Base-by-base conservation (phyloP, 2,888 invertebrate genomes). In the Drosophila kokeensis region DNA sequence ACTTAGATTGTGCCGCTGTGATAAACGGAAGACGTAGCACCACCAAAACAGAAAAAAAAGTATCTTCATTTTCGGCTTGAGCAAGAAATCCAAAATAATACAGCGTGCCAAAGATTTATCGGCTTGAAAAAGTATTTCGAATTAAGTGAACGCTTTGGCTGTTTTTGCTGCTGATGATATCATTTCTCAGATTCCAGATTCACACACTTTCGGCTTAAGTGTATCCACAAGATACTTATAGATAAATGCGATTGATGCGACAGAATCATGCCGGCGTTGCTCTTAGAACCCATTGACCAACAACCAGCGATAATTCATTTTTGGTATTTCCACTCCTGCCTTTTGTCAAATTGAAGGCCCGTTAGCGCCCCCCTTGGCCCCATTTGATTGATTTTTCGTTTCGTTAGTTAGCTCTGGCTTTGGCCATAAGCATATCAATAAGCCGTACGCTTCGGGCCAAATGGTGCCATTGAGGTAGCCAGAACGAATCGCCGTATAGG, bases 91-190 rank as follows among this genome's bases (percentile, higher is more conserved):
- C 62, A 50, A 71, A 70, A 67, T 61, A 72, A 76, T 65, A 68
- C 77, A 79, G 60, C 66, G 79, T 54, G 69, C 65, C 63, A 69
- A 69, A 84, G 88, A 85, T 85, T 88, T 88, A 85, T 85, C 76
- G 86, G 84, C 63, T 70, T 72, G 72, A 69, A 76, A 76, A 79
- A 79, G 76, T 76, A 76, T 81, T 82, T 81, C 69, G 45, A 75
- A 76, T 79, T 79, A 81, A 81, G 79, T 63, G 60, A 65, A n/a
- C 49, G 72, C 50, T 21, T 21, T 21, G 38, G 38, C 38, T n/a
- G 38, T n/a, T 40, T 40, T n/a, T 52, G 58, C 45, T 36, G 38
- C 50, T 76, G 79, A 79, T 79, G 79, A 79, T 80, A 79, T 79
- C 80, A 79, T 79, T 76, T 79, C 72, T 62, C 72, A 74, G 75